Base-by-base conservation (phyloP, 2,888 invertebrate species). In the Drosophila atroscutellata region DNA sequence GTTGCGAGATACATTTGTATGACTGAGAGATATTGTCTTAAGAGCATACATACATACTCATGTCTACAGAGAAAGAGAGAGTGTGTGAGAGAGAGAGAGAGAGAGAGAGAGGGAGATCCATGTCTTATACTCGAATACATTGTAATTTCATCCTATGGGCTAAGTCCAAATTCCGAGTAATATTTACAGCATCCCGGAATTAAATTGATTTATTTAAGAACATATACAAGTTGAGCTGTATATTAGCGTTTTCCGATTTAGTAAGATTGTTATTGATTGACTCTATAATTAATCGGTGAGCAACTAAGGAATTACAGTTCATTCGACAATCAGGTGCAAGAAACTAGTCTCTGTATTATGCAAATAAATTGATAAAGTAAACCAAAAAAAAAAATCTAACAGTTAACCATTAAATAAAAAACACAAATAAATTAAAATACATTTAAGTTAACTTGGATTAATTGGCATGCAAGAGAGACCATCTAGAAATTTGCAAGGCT, bases 311-410 rank as follows among this genome's bases (percentile, higher is more conserved):
- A 67, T 80, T 71, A 75, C 77, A 79, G 39, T 72, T 83, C 86
- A 86, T 86, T 86, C 85, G 74, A 66, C 86, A 86, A 80, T 74
- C 86, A 84, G 74, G 86, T 86, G 86, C 86, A 86, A 72, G 64
- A 68, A 86, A 76, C 75, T 84, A 75, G 57, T 75, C 75, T 72
- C 52, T 45, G 66, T 56, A 69, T 65, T 72, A 81, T 68, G 84
- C 85, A 86, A 84, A 80, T 72, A 55, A 72, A 73, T 69, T 45
- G 30, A 66, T 68, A 65, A 56, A 55, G 13, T 28, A 52, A 67
- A 37, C 13, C 28, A 39, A 32, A 39, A 52, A 32, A 39, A 52
- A 55, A 52, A 50, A 18, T 18, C 5, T 0, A 49, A 39, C 28
- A 30, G 39, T 63, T 15, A 42, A 34, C n/a, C 26, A 67, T 60